Base-by-base conservation (phyloP, 37 sponge, comb jelly and placozoan species). In the Diacarnus erythraeanus region DNA sequence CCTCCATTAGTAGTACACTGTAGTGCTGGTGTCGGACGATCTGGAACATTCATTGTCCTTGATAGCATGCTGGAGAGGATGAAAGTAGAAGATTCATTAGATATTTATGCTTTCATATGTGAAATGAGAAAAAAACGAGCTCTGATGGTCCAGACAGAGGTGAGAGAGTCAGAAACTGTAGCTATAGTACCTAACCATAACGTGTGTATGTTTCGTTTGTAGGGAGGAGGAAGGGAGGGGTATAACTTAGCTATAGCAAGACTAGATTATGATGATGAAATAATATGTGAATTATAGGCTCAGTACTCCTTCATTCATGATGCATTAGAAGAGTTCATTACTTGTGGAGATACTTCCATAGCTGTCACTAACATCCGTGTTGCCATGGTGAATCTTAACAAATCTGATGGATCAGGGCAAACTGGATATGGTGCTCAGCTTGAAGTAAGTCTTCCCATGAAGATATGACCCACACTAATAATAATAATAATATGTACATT, bases 21-120 rank as follows among this genome's bases (percentile, higher is more conserved):
- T 84, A 93, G 91, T 86, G 91, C 91, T 33, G 91, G 91, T 15
- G 91, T 90, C 54, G 91, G 91, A 9, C 76, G 91, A 23, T 83
- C 91, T n/a, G 91, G 91, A 15, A 88, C 91, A 2, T 90, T 87
- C 82, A 81, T 90, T 34, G 41, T 42, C 20, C 67, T 90, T 47
- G 91, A 90, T 74, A 77, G 59, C 58, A 87, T 87, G 89, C 37
- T 90, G 57, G 69, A 87, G 67, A 74, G 56, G 64, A 81, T 90
- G 78, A 61, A 81, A 27, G 30, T 5, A 18, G 88, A 75, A 22
- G 73, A 70, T 2, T 35, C 61, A 0, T 20, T 90, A 27, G 44
- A 87, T 30, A 82, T 90, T n/a, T 87, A 73, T 64, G 59, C 69
- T 31, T 80, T 70, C 59, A 69, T 90, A 43, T 41, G 64, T 20